These are phyloP conservation scores for Leucophenga montana DNA, from an alignment of 2,888 invertebrate species.

Conservation along the genomic window DNA sequence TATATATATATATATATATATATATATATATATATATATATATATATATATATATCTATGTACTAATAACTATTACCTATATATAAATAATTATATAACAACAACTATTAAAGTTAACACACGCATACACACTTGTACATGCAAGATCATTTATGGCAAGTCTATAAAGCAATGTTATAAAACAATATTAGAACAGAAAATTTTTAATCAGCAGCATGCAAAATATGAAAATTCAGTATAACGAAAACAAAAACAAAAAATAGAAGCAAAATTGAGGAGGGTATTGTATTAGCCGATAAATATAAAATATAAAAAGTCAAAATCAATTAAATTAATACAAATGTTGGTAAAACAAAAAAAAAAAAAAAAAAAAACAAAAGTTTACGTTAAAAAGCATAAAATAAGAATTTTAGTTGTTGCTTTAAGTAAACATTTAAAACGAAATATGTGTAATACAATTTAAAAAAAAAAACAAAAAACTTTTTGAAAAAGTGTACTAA, in stretches of 20 bases:
- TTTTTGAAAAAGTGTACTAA: conserved; percentile 21
- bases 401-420: conserved; percentile 18
- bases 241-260: neutral
- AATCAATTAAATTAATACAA: neutral
- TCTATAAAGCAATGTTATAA: conserved; percentile 39
- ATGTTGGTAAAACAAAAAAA: conserved; percentile 14
- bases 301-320: conserved; percentile 3
- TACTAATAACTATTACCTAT: conserved; percentile 39
- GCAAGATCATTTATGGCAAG: conserved; percentile 31
- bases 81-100: conserved; percentile 37
- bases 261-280: neutral
- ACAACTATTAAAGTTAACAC: conserved; percentile 63
- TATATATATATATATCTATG: conserved; percentile 43
- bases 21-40: conserved; percentile 55
- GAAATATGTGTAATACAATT: neutral
- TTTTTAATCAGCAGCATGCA: conserved; percentile 37
- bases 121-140: neutral
- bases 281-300: neutral
- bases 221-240: conserved; percentile 16
- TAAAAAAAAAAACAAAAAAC: conserved; percentile 25
- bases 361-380: neutral
- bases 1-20: conserved; percentile 57
- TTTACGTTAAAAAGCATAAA: neutral
- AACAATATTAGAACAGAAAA: conserved; percentile 34
- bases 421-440: conserved; percentile 21